Evolutionary conservation across 2,113 vertebrate species (phyloP).

Genomic region (Cariama cristata): DNA sequence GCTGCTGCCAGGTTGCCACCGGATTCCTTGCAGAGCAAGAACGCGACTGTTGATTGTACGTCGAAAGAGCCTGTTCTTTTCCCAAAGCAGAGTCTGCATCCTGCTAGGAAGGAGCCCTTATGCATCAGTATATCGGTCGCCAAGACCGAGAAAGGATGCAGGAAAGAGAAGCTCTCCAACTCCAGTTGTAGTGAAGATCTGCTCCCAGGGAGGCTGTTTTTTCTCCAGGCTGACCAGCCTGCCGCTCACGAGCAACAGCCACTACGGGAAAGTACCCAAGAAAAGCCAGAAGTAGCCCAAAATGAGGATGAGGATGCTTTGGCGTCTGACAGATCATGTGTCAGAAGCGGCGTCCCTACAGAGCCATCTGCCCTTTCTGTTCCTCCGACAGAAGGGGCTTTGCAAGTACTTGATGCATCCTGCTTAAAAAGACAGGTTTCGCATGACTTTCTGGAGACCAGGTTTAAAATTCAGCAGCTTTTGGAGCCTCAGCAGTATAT

Average conservation of each 20-base stretch:
- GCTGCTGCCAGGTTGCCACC: slow-evolving; percentile 1
- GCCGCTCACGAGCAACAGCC: background rate
- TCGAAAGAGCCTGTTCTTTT: slow-evolving; percentile 22
- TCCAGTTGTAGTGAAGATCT: slow-evolving; percentile 72
- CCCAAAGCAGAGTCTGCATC: slow-evolving; percentile 33
- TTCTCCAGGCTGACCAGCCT: slow-evolving; percentile 65
- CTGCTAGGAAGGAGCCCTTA: slow-evolving; percentile 59
- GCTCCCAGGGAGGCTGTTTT: slow-evolving; percentile 88
- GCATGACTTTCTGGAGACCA: slow-evolving; percentile 88
- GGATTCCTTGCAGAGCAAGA: background rate
- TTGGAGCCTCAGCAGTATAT: slow-evolving; percentile 92
- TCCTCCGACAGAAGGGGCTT: background rate
- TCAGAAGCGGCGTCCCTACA: background rate
- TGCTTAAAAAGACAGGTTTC: slow-evolving; percentile 81
- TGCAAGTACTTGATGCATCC: slow-evolving; percentile 66
- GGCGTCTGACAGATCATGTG: background rate
- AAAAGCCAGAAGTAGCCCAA: background rate
- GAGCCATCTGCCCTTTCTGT: background rate
- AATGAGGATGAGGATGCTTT: slow-evolving; percentile 11
- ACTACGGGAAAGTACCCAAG: background rate
- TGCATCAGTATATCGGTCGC: slow-evolving; percentile 71
- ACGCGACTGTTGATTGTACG: background rate
- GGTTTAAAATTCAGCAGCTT: slow-evolving; percentile 92
- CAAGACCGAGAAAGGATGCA: slow-evolving; percentile 47
- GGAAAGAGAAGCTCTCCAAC: slow-evolving; percentile 51